Base-by-base conservation (phyloP, 2,888 invertebrate genomes). In the Saturnia pavonia region DNA sequence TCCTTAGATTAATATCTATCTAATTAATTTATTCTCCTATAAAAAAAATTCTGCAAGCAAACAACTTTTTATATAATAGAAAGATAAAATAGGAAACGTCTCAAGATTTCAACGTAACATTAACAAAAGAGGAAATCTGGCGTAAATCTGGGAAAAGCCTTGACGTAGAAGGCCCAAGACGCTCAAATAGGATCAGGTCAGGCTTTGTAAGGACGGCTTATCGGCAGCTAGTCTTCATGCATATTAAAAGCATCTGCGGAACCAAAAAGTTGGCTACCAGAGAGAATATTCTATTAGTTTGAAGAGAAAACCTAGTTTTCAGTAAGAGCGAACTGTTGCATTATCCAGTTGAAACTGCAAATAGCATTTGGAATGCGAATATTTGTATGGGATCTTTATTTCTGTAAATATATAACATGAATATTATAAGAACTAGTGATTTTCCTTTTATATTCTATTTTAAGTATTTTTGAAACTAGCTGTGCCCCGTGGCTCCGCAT, bases 151-250 rank as follows among this genome's bases (percentile, higher is more conserved):
- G 60, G 82, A 79, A 84, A 86, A 84, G 81, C 82, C 81, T 74
- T 75, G 70, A 45, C 72, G 63, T 71, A 79, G 80, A 77, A 80
- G 81, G 83, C 77, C 82, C 78, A 80, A 83, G 85, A 81, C 82
- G 86, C 85, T 88, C 87, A 86, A 89, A 88, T 80, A 87, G 88
- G 91, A 91, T 90, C 88, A 88, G 85, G 84, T 79, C 85, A 82
- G 85, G 85, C 86, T 88, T 84, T 86, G 85, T 85, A 82, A 82
- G 82, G 80, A 77, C 74, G 83, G 86, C 88, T 91, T 90, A 89
- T 87, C 88, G 87, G 81, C 81, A 84, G 82, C 85, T 84, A 82
- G 83, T 78, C 84, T 82, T 80, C 88, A 87, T 90, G 90, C 89
- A 91, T 90, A 91, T 89, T 91, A 88, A 90, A 89, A 83, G 80